Conservation (phyloP, 2,113 vertebrate species). For the Vombatus ursinus region DNA sequence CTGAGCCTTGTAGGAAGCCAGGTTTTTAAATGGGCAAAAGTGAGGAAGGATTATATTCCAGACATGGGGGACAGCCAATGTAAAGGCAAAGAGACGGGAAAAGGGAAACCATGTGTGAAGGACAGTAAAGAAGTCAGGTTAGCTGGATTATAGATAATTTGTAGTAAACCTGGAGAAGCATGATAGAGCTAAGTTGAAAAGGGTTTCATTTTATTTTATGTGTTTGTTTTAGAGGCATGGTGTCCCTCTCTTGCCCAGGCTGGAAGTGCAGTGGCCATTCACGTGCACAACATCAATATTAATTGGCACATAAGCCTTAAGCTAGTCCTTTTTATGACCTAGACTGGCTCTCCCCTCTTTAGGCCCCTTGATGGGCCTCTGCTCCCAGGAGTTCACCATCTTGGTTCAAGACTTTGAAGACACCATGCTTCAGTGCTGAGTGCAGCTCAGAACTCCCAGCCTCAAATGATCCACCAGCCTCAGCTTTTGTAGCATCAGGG, state of each 20-base stretch:
- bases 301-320: neutral
- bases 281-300: neutral
- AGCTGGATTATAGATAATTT: neutral
- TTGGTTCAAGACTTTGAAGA: neutral
- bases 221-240: neutral
- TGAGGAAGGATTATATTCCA: neutral
- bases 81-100: neutral
- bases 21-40: neutral
- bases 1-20: neutral
- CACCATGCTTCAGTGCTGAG: neutral
- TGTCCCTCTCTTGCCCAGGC: neutral
- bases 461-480: neutral
- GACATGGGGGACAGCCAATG: neutral
- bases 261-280: neutral
- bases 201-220: neutral
- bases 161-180: neutral
- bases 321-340: no score
- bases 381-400: neutral
- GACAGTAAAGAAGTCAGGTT: neutral
- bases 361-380: neutral
- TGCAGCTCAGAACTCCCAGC: neutral
- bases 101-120: neutral
- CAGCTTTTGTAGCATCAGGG: neutral
- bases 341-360: neutral
- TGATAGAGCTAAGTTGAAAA: neutral